Conservation (phyloP, 2,888 invertebrate species). For the Microctonus aethiopoides region DNA sequence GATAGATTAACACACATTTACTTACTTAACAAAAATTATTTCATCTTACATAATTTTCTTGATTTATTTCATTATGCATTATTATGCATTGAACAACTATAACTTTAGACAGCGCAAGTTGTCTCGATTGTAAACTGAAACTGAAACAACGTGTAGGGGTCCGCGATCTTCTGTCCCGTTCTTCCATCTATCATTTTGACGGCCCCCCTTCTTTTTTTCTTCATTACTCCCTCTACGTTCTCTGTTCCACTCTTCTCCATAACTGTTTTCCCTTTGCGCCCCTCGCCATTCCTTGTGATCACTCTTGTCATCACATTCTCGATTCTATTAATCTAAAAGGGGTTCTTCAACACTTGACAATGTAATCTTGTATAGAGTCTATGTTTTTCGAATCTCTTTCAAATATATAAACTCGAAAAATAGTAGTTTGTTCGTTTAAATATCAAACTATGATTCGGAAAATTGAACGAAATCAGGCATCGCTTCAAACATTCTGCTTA, state of each 20-base stretch:
- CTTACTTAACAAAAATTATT: neutral
- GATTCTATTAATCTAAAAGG: constrained; percentile 66
- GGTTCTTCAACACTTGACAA: constrained; percentile 65
- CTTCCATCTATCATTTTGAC: constrained; percentile 65
- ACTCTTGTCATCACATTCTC: constrained; percentile 59
- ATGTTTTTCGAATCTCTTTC: constrained; percentile 58
- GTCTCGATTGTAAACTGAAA: constrained; percentile 59
- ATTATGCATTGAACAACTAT: constrained; percentile 20
- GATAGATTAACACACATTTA: neutral
- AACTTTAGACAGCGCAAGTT: constrained; percentile 49
- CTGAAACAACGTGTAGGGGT: constrained; percentile 62
- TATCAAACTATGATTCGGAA: neutral
- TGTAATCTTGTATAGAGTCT: constrained; percentile 60
- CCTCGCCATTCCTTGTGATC: constrained; percentile 44
- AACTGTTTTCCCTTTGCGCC: constrained; percentile 36
- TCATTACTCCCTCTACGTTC: constrained; percentile 35
- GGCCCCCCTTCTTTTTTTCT: constrained; percentile 41
- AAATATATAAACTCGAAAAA: constrained; percentile 16
- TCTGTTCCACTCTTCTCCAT: constrained; percentile 28
- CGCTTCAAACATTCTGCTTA: neutral
- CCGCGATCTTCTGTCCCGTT: constrained; percentile 60
- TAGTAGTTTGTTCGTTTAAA: constrained; percentile 3
- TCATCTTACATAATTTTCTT: neutral
- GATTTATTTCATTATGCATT: neutral
- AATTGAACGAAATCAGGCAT: neutral